Evolutionary conservation across 2,797 vertebrate genomes (phyloP).

Genomic region (Percopsis omiscomaycus): DNA sequence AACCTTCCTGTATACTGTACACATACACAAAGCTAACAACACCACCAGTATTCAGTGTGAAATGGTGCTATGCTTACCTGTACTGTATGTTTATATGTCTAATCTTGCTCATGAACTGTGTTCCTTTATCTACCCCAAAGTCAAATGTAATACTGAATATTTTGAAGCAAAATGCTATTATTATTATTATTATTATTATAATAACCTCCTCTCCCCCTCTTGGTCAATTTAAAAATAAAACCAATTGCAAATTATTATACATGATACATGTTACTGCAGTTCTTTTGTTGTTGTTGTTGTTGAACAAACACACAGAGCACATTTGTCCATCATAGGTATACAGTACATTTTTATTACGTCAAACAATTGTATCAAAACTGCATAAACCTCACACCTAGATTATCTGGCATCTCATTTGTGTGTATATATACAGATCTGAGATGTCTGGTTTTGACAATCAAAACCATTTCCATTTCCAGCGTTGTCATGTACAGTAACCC

Average conservation of each 20-base stretch:
- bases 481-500: constrained; percentile 21
- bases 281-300: neutral
- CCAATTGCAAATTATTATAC: constrained; percentile 69
- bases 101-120: constrained; percentile 72
- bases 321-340: constrained; percentile 53
- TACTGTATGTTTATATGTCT: constrained; percentile 70
- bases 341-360: constrained; percentile 68
- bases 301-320: neutral
- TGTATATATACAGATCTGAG: neutral
- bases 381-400: constrained; percentile 42
- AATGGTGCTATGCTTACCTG: constrained; percentile 77
- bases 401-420: constrained; percentile 20
- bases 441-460: constrained; percentile 34
- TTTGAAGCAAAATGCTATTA: constrained; percentile 74
- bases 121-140: constrained; percentile 74
- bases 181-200: constrained; percentile 71
- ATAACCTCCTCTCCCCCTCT: constrained; percentile 42
- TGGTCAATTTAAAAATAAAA: constrained; percentile 78
- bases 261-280: constrained; percentile 10
- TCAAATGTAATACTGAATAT: constrained; percentile 72
- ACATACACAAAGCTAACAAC: constrained; percentile 66
- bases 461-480: constrained; percentile 29
- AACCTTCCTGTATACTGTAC: constrained; percentile 56
- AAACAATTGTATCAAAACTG: constrained; percentile 73
- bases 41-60: constrained; percentile 73